Evolutionary conservation across 2,888 invertebrate species (phyloP).

Genomic region (Galerucella nymphaeae): DNA sequence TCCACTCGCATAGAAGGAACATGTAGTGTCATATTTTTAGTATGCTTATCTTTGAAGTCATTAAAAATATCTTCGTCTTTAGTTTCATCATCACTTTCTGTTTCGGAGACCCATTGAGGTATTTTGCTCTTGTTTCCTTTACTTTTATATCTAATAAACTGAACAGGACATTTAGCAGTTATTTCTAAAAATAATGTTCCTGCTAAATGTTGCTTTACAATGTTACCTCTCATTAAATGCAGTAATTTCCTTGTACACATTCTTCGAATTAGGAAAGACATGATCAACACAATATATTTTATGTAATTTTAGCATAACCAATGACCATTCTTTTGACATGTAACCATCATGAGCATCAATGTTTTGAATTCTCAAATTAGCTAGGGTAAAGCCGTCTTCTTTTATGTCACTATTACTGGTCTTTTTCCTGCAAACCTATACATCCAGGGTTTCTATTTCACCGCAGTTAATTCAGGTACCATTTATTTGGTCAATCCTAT

Average conservation of each 20-base stretch:
- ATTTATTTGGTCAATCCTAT: no score
- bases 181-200: constrained; percentile 3
- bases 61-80: constrained; percentile 64
- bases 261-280: constrained; percentile 24
- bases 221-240: constrained; percentile 5
- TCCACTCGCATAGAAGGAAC: constrained; percentile 79
- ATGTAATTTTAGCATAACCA: constrained; percentile 10
- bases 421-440: neutral
- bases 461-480: no score
- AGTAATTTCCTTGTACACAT: constrained; percentile 11
- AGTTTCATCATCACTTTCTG: constrained; percentile 63
- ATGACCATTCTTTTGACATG: neutral
- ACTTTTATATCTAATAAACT: constrained; percentile 49
- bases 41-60: constrained; percentile 67
- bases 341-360: no score
- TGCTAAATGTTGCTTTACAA: neutral
- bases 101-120: constrained; percentile 67
- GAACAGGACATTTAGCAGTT: constrained; percentile 21
- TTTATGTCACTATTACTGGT: neutral
- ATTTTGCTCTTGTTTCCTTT: constrained; percentile 51
- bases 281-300: neutral
- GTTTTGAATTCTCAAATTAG: no score
- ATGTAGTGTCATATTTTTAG: constrained; percentile 73
- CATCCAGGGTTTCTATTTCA: neutral
- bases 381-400: neutral